phyloP scores from a whole-genome alignment of 2,113 vertebrate species.

The Anseranas semipalmata region DNA sequence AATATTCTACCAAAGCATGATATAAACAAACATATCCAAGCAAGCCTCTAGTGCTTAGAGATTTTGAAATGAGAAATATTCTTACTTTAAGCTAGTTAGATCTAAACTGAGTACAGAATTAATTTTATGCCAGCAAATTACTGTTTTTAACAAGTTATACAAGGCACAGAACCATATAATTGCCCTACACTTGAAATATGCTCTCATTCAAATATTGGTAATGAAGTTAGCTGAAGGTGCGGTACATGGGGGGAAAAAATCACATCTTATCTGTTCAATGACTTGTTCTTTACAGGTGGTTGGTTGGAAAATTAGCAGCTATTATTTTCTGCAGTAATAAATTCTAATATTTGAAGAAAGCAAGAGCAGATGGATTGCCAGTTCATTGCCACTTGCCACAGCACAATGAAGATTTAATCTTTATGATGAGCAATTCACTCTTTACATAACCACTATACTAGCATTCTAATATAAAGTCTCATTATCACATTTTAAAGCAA shows the following conservation, averaged over 20 bases:
- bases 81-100: neutral
- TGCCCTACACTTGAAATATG: slow-evolving; percentile 48
- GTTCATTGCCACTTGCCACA: slow-evolving; percentile 55
- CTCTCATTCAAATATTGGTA: slow-evolving; percentile 50
- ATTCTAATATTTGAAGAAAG: slow-evolving; percentile 71
- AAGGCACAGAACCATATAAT: slow-evolving; percentile 48
- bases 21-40: neutral
- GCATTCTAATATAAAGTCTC: slow-evolving; percentile 21
- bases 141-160: slow-evolving; percentile 55
- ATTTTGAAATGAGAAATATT: slow-evolving; percentile 13
- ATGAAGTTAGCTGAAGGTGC: slow-evolving; percentile 50
- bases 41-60: neutral
- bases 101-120: slow-evolving; percentile 49
- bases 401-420: slow-evolving; percentile 63
- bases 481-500: slow-evolving; percentile 1
- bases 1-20: neutral
- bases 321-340: slow-evolving; percentile 63
- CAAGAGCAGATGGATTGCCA: slow-evolving; percentile 50
- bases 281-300: slow-evolving; percentile 63
- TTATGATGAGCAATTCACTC: slow-evolving; percentile 38
- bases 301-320: slow-evolving; percentile 63
- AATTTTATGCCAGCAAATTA: slow-evolving; percentile 57
- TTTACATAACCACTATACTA: neutral
- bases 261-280: slow-evolving; percentile 30
- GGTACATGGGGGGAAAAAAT: neutral